phyloP scores from a whole-genome alignment of 2,113 vertebrate genomes.

The Rhinoderma darwinii region DNA sequence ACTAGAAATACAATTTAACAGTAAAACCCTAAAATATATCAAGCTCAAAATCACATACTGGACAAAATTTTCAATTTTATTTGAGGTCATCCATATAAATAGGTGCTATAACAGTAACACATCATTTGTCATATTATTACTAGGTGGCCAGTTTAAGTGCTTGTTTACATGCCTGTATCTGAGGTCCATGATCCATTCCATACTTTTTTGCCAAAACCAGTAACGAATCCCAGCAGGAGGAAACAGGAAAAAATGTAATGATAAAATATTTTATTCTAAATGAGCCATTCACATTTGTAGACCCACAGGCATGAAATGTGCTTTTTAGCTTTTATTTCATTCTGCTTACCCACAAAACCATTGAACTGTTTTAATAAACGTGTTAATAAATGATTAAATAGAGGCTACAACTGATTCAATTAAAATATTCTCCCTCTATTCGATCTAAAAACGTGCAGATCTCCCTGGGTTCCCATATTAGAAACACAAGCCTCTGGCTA shows the following conservation, averaged over 20 bases:
- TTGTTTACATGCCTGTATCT: constrained; percentile 12
- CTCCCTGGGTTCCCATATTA: neutral
- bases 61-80: neutral
- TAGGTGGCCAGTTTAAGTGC: neutral
- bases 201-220: constrained; percentile 6
- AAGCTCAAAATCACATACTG: neutral
- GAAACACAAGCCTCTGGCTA: neutral
- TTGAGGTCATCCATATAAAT: neutral
- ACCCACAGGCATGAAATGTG: neutral
- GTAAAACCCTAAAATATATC: neutral
- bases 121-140: neutral
- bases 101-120: neutral
- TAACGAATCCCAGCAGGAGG: neutral
- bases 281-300: neutral
- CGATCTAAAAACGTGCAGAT: neutral
- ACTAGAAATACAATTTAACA: neutral
- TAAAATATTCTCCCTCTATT: neutral
- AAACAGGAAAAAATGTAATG: neutral
- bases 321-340: neutral
- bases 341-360: neutral
- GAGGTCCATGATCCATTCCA: neutral
- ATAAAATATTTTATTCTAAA: constrained; percentile 18
- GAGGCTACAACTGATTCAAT: neutral
- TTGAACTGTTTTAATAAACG: neutral
- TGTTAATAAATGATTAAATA: neutral